Base-by-base conservation (phyloP, 2,113 vertebrate genomes). In the Phocoena sinus region DNA sequence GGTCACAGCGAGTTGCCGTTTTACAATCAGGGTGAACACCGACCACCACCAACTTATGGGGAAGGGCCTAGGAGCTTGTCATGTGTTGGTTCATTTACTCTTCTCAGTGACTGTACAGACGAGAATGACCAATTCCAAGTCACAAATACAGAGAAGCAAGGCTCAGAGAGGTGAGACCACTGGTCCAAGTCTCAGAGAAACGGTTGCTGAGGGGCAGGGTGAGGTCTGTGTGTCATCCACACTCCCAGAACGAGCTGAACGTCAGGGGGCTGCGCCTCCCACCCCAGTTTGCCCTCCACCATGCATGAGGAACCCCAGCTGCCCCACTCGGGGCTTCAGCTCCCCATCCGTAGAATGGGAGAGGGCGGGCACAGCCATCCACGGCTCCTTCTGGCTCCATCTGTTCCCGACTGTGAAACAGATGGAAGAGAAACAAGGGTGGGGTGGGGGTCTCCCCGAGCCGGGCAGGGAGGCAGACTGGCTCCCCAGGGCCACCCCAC, bases 341-440 rank as follows among this genome's bases (percentile, higher is more conserved):
- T 94, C 94, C 25, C 36, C 95, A 93, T 97, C 97, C 15, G 41
- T 94, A 86, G 21, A 95, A 97, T 95, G 97, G 97, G 96, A 97
- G 68, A 89, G 65, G 60, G 73, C 74, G 68, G 58, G 60, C 56
- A 25, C 36, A 15, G 50, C 7, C 68, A 33, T 41, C n/a, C 2
- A 5, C 0, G 21, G 33, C 31, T 68, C 58, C 88, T 56, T 92
- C 80, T 81, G 96, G 91, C 85, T 74, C 91, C 93, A 89, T 95
- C 97, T 95, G 96, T 38, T 92, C 74, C 20, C 1, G 4, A 44
- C 68, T 18, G 36, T 6, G 74, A 63, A 68, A 87, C 97, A 98
- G 97, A 96, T 94, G 92, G 97, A 63, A 47, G 56, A 53, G 60
- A 83, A 85, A 56, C 4, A 0, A 68, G 15, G 68, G 31, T 3